phyloP scores from a whole-genome alignment of 2,888 invertebrate species.

The Chymomyza procnemis region DNA sequence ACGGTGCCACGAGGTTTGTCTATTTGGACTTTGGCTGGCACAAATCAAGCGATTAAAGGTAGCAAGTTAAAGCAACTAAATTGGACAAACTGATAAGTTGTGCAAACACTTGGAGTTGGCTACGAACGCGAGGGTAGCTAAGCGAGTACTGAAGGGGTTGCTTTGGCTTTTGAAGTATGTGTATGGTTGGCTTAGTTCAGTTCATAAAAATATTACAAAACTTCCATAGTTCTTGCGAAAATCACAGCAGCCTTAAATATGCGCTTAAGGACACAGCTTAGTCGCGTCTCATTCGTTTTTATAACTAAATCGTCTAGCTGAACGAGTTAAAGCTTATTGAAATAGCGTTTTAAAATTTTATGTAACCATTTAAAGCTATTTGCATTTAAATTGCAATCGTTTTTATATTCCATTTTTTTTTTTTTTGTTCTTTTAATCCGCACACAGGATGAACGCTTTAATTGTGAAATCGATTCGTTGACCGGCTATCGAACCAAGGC shows the following conservation, averaged over 20 bases:
- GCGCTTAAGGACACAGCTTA: background rate
- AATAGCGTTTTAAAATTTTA: background rate
- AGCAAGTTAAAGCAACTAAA: background rate
- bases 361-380: background rate
- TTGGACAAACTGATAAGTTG: background rate
- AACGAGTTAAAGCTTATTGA: background rate
- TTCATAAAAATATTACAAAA: background rate
- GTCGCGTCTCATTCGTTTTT: background rate
- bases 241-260: background rate
- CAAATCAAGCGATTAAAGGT: background rate
- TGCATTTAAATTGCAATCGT: background rate
- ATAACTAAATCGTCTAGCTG: background rate
- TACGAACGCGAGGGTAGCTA: background rate
- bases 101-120: background rate
- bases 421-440: background rate
- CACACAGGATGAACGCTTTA: conserved; percentile 90
- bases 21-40: background rate
- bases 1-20: background rate
- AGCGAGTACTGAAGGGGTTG: background rate
- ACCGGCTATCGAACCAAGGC: conserved; percentile 96
- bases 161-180: too few species aligned
- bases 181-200: too few species aligned
- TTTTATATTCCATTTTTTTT: conserved; percentile 27
- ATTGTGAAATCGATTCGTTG: conserved; percentile 94
- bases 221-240: background rate